Conservation (phyloP, 92 coral and sea anemone genomes). For the Scolanthus callimorphus region DNA sequence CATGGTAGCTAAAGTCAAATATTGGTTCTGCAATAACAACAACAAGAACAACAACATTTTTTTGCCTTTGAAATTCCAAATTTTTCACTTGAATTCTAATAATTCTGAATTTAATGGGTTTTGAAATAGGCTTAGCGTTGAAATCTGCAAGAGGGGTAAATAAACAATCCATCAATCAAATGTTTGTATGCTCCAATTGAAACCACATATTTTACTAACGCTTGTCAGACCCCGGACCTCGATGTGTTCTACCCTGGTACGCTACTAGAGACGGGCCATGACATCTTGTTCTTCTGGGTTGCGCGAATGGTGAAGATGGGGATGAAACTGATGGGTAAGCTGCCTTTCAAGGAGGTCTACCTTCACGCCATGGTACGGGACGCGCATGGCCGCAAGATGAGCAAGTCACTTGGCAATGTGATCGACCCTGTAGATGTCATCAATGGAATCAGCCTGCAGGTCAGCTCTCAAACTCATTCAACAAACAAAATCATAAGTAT, state of each 20-base stretch:
- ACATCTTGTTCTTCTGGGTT: conserved; percentile 98
- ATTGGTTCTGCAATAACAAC: no score
- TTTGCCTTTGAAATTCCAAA: no score
- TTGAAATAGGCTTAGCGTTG: no score
- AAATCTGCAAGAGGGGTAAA: no score
- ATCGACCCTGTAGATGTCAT: conserved; percentile 98
- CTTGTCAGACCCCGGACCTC: conserved; percentile 76
- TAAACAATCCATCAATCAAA: no score
- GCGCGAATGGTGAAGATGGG: conserved; percentile 99
- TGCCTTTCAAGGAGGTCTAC: conserved; percentile 95
- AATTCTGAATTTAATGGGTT: no score
- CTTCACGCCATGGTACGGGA: conserved; percentile 99
- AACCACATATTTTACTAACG: no score
- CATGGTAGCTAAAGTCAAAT: no score
- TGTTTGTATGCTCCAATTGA: no score
- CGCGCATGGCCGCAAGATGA: conserved; percentile 99
- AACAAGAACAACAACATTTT: no score
- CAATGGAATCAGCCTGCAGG: conserved; percentile 88
- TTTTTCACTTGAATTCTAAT: no score
- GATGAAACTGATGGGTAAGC: conserved; percentile 76
- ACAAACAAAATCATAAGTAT: no score
- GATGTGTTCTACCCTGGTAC: conserved; percentile 90
- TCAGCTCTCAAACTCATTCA: conserved; percentile 8
- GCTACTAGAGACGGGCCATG: conserved; percentile 96
- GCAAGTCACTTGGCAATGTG: conserved; percentile 98